Conservation (phyloP, 1,140 invertebrate species). For the Drosophila neocordata region DNA sequence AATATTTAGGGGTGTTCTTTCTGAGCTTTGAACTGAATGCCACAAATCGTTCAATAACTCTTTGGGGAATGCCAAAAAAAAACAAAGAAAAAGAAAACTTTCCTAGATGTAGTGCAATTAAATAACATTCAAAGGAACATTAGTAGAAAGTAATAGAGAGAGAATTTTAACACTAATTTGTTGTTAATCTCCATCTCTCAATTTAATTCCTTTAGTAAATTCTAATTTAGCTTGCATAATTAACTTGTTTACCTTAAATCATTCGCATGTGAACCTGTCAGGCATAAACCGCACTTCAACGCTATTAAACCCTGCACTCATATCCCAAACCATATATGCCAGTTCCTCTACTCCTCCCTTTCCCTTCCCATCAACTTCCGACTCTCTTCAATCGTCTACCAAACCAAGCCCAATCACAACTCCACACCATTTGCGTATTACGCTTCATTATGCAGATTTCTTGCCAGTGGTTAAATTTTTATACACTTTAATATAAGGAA, state of each 20-base stretch:
- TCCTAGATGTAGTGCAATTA: conserved; percentile 14
- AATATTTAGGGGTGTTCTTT: conserved; percentile 28
- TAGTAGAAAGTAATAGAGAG: not conserved
- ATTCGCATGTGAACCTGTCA: conserved; percentile 38
- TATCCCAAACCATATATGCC: conserved; percentile 14
- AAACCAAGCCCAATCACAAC: conserved; percentile 62
- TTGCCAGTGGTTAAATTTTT: conserved; percentile 54
- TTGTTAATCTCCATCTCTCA: not conserved
- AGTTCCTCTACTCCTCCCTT: no score
- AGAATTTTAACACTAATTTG: not conserved
- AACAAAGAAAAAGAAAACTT: not conserved
- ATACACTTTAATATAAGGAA: not conserved
- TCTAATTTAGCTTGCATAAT: conserved; percentile 28
- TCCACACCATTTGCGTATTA: conserved; percentile 76
- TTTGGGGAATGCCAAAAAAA: conserved; percentile 11
- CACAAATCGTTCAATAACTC: conserved; percentile 66
- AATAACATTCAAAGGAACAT: no score
- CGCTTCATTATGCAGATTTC: conserved; percentile 80
- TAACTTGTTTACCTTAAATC: conserved; percentile 47
- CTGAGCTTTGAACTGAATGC: conserved; percentile 51
- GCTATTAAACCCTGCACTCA: conserved; percentile 42
- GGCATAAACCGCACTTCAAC: conserved; percentile 46
- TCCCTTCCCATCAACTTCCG: no score
- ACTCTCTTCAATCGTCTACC: not conserved
- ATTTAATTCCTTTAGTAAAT: conserved; percentile 18